Conservation (phyloP, 2,888 invertebrate genomes). For the Junonia oenone region DNA sequence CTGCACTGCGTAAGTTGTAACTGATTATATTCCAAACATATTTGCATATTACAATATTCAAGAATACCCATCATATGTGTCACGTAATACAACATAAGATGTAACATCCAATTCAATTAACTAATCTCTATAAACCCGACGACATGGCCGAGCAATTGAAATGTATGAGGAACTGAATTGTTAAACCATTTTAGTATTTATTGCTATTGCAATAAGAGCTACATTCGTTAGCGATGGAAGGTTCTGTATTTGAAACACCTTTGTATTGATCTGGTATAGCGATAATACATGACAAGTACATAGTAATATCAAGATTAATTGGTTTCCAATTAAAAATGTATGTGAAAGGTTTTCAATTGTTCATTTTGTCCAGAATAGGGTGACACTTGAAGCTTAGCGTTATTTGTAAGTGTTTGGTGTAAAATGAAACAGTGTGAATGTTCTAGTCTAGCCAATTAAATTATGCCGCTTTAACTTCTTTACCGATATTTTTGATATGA, state of each 20-base stretch:
- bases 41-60: not conserved
- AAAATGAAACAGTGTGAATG: no score
- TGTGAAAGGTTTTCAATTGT: not conserved
- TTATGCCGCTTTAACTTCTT: no score
- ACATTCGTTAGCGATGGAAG: not conserved
- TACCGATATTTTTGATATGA: no score
- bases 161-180: not conserved
- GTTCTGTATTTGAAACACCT: not conserved
- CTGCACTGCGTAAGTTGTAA: no score
- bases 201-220: not conserved
- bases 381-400: no score
- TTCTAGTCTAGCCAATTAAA: no score
- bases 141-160: constrained; percentile 5
- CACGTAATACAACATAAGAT: not conserved
- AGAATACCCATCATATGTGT: not conserved
- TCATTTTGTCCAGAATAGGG: not conserved
- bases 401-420: no score
- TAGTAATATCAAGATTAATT: not conserved
- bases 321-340: not conserved
- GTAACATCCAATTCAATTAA: constrained; percentile 18
- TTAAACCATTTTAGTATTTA: not conserved
- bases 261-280: constrained; percentile 1
- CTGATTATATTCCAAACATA: not conserved
- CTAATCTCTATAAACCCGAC: constrained; percentile 16
- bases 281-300: not conserved